phyloP scores from a whole-genome alignment of 1,140 invertebrate genomes.

The Drosophila pseudoananassae region DNA sequence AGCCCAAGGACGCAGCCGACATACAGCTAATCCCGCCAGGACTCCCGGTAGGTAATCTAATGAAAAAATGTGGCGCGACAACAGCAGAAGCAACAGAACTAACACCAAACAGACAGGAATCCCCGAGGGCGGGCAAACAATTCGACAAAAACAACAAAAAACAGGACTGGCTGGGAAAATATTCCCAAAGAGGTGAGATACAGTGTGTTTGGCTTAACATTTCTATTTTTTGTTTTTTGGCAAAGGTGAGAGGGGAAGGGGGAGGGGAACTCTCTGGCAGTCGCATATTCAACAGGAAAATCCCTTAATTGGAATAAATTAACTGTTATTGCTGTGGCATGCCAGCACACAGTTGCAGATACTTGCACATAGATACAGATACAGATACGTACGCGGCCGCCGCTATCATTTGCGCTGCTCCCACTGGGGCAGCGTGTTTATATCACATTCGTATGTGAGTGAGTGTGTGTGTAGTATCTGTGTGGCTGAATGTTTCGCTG shows the following conservation, averaged over 20 bases:
- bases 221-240: constrained; percentile 33
- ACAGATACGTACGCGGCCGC: constrained; percentile 30
- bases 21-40: constrained; percentile 54
- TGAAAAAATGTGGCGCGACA: constrained; percentile 66
- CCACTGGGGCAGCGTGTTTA: constrained; percentile 50
- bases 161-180: constrained; percentile 17
- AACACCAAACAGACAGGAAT: constrained; percentile 54
- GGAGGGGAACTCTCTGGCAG: constrained; percentile 18
- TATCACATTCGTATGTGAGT: constrained; percentile 13
- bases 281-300: constrained; percentile 83
- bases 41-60: constrained; percentile 45
- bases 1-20: constrained; percentile 62
- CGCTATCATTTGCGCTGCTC: constrained; percentile 42
- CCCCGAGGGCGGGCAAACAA: constrained; percentile 66
- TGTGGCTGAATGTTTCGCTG: constrained; percentile 13
- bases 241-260: constrained; percentile 26
- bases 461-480: constrained; percentile 15
- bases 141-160: constrained; percentile 29
- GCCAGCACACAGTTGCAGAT: constrained; percentile 28
- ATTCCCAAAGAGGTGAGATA: constrained; percentile 16
- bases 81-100: constrained; percentile 38
- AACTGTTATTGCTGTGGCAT: constrained; percentile 80
- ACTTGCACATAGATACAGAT: constrained; percentile 22
- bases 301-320: constrained; percentile 84
- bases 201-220: constrained; percentile 51